Evolutionary conservation across 2,797 vertebrate species (phyloP), one percentile per base, ranked within the genome.

Genomic region (Hippocampus kuda): DNA sequence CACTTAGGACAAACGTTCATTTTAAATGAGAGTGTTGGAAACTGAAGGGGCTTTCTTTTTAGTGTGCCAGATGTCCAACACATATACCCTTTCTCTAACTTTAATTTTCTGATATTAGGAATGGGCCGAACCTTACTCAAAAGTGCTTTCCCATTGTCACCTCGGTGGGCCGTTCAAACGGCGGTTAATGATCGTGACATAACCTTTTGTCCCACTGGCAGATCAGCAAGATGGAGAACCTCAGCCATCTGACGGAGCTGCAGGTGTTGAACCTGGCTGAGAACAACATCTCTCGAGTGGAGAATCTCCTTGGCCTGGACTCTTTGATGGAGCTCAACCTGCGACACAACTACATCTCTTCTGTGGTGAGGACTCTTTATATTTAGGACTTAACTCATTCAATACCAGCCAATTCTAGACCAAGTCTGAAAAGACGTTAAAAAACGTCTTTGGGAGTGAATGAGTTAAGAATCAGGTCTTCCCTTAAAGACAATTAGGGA

Each of bases 301-400:
- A 97, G 84, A 94, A 95, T 61, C 87, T 99, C 68, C 90, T 77
- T n/a, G 94, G 94, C 34, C 80, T 99, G 84, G 86, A 92, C 74
- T 91, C 89, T 0, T 88, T 99, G 77, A 91, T 86, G 46, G 96
- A 99, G 72, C 94, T 99, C 69, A 94, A 97, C 87, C 90, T 99
- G 15, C 85, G 88, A 66, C 89, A 92, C 79, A 99, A 98, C 87
- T 86, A 83, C 85, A 93, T 99, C 86, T 91, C 89, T 73, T 68
- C 72, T 71, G 86, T 98, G 91, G 97, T 99, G 84, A 98, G 94
- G 24, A 22, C 1, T 15, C 42, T 24, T 42, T 9, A 15, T 64
- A 22, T 42, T 13, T 27, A 24, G 4, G 22, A 64, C 4, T 8
- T 38, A n/a, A n/a, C n/a, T n/a, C n/a, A n/a, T n/a, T n/a, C n/a